Conservation (phyloP, 2,797 vertebrate genomes). For the Hephaestus fuliginosus region DNA sequence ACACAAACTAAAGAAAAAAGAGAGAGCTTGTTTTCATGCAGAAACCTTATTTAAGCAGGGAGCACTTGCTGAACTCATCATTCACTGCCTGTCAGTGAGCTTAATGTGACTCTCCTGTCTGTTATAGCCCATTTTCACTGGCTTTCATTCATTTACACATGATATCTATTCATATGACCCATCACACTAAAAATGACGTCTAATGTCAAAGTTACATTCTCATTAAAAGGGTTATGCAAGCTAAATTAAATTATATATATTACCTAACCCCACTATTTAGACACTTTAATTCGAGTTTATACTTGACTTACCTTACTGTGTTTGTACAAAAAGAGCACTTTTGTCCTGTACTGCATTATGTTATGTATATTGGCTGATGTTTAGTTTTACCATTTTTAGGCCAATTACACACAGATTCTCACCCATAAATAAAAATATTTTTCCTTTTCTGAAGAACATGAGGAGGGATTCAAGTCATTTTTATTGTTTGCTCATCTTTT, state of each 20-base stretch:
- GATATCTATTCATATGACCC: background rate
- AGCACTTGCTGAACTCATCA: background rate
- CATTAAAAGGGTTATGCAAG: background rate
- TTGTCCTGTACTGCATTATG: background rate
- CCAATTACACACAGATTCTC: background rate
- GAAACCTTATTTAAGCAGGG: slow-evolving; percentile 1
- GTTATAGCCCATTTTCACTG: background rate
- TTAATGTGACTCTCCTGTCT: background rate
- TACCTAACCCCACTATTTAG: background rate
- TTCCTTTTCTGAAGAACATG: background rate
- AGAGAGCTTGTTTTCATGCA: background rate
- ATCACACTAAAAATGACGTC: background rate
- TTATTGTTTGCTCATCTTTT: background rate
- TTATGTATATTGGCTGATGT: background rate
- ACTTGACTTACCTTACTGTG: too few relatives aligned
- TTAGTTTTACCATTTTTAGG: background rate
- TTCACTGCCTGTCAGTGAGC: background rate
- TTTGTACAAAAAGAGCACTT: background rate
- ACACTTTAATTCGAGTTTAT: background rate
- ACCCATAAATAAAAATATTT: background rate
- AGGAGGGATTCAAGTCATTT: background rate
- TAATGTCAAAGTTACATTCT: background rate
- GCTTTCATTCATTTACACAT: too few relatives aligned
- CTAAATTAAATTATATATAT: background rate
- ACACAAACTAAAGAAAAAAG: background rate